Conservation (phyloP, 2,113 vertebrate species). For the Mungos mungo region DNA sequence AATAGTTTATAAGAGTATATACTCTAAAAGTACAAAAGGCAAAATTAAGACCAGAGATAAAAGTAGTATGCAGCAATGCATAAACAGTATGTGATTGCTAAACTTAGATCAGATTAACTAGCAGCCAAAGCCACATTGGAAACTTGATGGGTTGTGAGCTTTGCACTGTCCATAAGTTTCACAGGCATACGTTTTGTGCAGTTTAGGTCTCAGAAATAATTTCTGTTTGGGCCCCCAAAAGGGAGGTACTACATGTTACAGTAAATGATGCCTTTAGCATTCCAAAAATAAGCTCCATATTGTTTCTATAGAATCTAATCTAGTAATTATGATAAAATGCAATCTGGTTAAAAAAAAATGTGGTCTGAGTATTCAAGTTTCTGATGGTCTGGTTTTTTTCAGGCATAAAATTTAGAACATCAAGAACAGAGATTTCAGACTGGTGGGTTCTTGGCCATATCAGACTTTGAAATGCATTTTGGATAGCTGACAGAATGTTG, state of each 20-base stretch:
- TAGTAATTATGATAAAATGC: not conserved
- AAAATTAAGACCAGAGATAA: not conserved
- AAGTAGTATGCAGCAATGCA: not conserved
- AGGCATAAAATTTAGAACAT: not conserved
- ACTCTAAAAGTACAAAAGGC: not conserved
- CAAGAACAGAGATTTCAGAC: not conserved
- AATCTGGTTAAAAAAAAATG: not conserved
- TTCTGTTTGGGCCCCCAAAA: not conserved
- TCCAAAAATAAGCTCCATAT: not conserved
- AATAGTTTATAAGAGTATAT: not conserved
- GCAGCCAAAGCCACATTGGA: not conserved
- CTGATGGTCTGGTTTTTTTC: not conserved
- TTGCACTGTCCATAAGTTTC: not conserved
- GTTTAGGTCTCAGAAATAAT: not conserved
- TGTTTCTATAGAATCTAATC: not conserved
- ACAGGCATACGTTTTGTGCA: not conserved
- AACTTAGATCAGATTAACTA: not conserved
- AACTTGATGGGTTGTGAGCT: not conserved
- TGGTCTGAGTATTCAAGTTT: not conserved
- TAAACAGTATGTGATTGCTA: not conserved
- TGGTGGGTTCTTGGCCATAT: not conserved
- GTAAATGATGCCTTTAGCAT: not conserved
- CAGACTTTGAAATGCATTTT: not conserved
- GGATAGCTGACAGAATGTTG: not conserved
- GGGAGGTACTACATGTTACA: not conserved